Base-by-base conservation (phyloP, 2,797 vertebrate genomes). In the Diplodus sargus region DNA sequence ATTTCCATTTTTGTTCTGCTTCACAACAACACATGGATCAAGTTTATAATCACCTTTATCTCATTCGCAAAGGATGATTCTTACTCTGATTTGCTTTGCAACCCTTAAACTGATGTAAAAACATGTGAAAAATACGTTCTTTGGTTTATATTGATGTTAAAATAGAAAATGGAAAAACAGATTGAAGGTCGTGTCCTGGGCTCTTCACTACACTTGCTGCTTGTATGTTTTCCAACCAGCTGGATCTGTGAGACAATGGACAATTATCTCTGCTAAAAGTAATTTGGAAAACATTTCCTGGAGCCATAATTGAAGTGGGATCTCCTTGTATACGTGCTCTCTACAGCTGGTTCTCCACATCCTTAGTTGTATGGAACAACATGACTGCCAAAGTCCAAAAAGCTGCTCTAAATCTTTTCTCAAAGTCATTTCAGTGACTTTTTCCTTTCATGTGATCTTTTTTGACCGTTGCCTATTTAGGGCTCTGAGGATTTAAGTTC, bases 61-160 rank as follows among this genome's bases (percentile, higher is more conserved):
- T 80, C 73, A 70, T 79, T 80, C 56, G 80, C n/a, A 78, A 83
- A 84, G 81, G 89, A 91, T 90, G 87, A 92, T 89, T 93, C 92
- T 95, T 96, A 95, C 94, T 94, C 94, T 95, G 93, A 92, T 93
- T 90, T 94, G 92, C 93, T 94, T 93, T 94, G 93, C 83, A 91
- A 92, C 89, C 90, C 89, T 74, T 61, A 74, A 88, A 76, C 57
- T 34, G 39, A 70, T 78, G 53, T 60, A 45, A 51, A 66, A 73
- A 20, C 58, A 42, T 85, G 52, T 87, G 16, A 61, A 68, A 80
- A 15, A 23, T 17, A 47, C 64, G 45, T 34, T 18, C 23, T 82
- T 34, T 57, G 74, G 59, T 78, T 78, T n/a, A 66, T 52, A 47
- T 51, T 81, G 58, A 72, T 81, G 67, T 78, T 71, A 2, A 56